phyloP scores from a whole-genome alignment of 2,888 invertebrate species.

The Bugula neritina region DNA sequence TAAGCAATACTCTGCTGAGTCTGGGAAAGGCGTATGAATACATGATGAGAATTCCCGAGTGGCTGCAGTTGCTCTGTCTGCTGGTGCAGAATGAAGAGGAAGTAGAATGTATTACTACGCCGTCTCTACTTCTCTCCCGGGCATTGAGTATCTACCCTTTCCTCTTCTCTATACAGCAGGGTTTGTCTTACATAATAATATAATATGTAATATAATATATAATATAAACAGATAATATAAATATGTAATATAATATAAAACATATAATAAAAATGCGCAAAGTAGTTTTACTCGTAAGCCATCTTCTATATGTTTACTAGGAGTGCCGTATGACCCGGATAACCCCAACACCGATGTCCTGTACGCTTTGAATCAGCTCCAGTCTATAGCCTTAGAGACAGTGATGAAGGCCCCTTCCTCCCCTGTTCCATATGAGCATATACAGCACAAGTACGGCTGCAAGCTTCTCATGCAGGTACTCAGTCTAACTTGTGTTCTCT shows the following conservation, averaged over 20 bases:
- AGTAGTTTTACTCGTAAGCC: too few species aligned
- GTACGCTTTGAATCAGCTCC: constrained; percentile 14
- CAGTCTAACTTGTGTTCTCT: too few species aligned
- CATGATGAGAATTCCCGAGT: constrained; percentile 9
- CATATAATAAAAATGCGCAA: too few species aligned
- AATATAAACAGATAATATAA: too few species aligned
- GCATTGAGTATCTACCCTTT: constrained; percentile 4
- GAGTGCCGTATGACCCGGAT: constrained; percentile 4
- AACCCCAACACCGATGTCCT: constrained; percentile 10
- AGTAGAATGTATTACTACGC: not conserved
- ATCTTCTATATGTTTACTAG: too few species aligned
- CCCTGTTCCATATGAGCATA: not conserved
- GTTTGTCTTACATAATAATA: too few species aligned
- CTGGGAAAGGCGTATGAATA: constrained; percentile 13
- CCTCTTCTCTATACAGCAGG: not conserved
- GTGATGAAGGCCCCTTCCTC: not conserved
- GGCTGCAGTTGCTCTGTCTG: not conserved
- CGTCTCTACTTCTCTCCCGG: not conserved
- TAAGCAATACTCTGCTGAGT: not conserved
- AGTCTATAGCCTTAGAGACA: constrained; percentile 22
- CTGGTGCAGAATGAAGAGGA: constrained; percentile 7
- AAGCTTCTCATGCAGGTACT: constrained; percentile 18
- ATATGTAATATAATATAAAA: too few species aligned
- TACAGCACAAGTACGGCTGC: constrained; percentile 19
- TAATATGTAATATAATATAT: too few species aligned